Evolutionary conservation across 2,888 invertebrate species (phyloP).

Genomic region (Drosophila fulvimacula): DNA sequence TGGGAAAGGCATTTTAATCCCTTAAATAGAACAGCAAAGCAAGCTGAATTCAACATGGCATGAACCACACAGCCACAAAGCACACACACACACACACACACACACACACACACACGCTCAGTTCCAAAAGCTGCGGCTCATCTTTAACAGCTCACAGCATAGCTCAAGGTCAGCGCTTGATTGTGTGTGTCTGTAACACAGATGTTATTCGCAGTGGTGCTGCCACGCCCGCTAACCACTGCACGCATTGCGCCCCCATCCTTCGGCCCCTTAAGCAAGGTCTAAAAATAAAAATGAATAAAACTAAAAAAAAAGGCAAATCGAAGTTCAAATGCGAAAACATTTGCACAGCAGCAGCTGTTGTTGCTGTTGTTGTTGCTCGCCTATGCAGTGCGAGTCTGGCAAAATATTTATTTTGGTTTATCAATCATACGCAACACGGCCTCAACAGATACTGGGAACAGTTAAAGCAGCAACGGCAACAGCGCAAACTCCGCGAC

Average conservation of each 20-base stretch:
- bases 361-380: conserved; percentile 36
- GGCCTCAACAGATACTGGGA: conserved; percentile 56
- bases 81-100: conserved; percentile 16
- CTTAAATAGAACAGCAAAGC: not conserved
- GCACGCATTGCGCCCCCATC: not conserved
- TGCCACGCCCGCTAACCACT: conserved; percentile 26
- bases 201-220: conserved; percentile 34
- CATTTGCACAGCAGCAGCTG: conserved; percentile 40
- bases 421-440: conserved; percentile 78
- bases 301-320: conserved; percentile 11
- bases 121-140: conserved; percentile 29
- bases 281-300: conserved; percentile 32
- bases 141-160: conserved; percentile 49
- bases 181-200: conserved; percentile 39
- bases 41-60: conserved; percentile 5
- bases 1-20: not conserved
- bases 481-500: conserved; percentile 63
- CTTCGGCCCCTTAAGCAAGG: conserved; percentile 1
- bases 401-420: conserved; percentile 76
- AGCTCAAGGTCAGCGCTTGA: conserved; percentile 67
- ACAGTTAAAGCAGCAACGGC: conserved; percentile 36
- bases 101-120: conserved; percentile 12
- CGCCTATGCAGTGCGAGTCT: conserved; percentile 71
- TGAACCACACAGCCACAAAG: conserved; percentile 5
- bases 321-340: conserved; percentile 14